Conservation (phyloP, 2,797 vertebrate species). For the Macropus fuliginosus region DNA sequence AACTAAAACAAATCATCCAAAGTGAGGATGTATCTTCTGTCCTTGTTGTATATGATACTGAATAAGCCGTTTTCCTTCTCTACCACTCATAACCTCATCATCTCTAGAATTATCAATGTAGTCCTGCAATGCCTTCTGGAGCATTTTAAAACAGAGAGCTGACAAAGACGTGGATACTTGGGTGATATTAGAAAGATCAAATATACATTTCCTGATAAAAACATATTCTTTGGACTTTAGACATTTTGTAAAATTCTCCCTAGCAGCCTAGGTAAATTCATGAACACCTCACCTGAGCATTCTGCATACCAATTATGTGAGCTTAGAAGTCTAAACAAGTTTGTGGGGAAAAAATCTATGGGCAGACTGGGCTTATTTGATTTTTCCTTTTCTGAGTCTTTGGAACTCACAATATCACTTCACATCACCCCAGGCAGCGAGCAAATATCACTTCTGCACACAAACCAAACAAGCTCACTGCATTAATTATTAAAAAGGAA, state of each 20-base stretch:
- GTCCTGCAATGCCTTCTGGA: neutral
- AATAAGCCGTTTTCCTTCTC: slow-evolving; percentile 14
- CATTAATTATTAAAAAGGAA: slow-evolving; percentile 57
- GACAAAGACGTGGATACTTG: slow-evolving; percentile 31
- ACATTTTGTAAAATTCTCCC: slow-evolving; percentile 23
- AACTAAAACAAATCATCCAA: slow-evolving; percentile 28
- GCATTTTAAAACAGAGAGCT: slow-evolving; percentile 9
- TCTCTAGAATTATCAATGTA: neutral
- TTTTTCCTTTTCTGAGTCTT: slow-evolving; percentile 34
- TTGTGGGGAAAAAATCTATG: neutral
- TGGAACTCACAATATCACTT: slow-evolving; percentile 3
- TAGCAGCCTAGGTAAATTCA: slow-evolving; percentile 44
- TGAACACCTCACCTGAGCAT: neutral
- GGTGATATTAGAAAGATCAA: slow-evolving; percentile 4
- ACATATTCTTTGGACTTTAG: neutral
- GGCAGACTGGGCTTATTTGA: slow-evolving; percentile 17
- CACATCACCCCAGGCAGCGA: slow-evolving; percentile 36
- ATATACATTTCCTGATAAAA: slow-evolving; percentile 33
- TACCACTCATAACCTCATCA: slow-evolving; percentile 13
- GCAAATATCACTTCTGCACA: slow-evolving; percentile 38
- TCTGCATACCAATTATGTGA: neutral
- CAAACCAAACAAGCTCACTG: slow-evolving; percentile 13
- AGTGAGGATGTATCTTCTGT: neutral
- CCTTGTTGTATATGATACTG: slow-evolving; percentile 20
- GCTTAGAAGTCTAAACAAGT: slow-evolving; percentile 19